Evolutionary conservation across 2,113 vertebrate species (phyloP), one percentile per base, ranked within the genome.

Genomic region (Gallinago paraguaiae): DNA sequence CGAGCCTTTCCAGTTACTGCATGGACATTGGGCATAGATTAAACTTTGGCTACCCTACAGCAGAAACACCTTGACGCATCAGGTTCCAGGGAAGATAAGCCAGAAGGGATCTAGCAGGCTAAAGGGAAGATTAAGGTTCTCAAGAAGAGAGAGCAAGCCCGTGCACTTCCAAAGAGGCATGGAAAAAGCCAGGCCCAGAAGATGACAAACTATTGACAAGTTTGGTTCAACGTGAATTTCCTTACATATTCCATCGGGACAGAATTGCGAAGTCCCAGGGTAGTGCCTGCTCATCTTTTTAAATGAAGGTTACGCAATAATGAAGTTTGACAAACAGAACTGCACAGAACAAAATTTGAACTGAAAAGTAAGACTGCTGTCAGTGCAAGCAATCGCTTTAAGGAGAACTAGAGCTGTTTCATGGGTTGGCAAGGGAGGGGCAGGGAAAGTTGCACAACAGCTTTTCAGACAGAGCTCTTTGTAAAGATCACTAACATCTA

Each of bases 391-490:
- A 85, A 71, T 13, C 31, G 6, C 23, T 8, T 28, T n/a, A n/a
- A 69, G 25, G 33, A 65, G 35, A 89, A 86, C 77, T 0, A 45
- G 33, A 51, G 31, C 13, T 60, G n/a, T 45, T 50, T 37, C 11
- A 53, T 1, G 2, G 23, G 0, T 0, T 22, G 23, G 20, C 20
- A 71, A 70, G 20, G 13, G 30, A 61, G 22, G n/a, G 25, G 24
- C 28, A 54, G 12, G 6, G n/a, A 53, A 92, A 64, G 10, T 13
- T 63, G 22, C 24, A 53, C 33, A 61, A 64, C 6, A 37, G 27
- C 35, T 76, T 75, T 86, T 51, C 31, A 64, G 30, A 50, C 13
- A 23, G 17, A 45, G 12, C 27, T 76, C 18, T 60, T 69, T 25
- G 24, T 11, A 71, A 35, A 75, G 2, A 33, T 30, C 86, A 82